phyloP scores from a whole-genome alignment of 1,140 invertebrate genomes.

The Calosoma granatense region DNA sequence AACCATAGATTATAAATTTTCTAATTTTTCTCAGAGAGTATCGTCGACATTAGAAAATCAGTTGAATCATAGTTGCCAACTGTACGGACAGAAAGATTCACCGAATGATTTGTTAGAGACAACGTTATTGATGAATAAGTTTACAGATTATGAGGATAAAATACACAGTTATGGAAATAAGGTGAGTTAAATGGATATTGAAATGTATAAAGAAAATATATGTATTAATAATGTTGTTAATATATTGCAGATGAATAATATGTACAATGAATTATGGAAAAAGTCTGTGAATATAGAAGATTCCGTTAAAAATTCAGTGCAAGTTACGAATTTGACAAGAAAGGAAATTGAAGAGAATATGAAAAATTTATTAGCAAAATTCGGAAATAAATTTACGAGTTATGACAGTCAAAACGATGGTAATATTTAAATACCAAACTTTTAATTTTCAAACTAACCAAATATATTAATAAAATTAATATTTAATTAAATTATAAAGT shows the following conservation, averaged over 20 bases:
- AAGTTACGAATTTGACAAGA: conserved; percentile 40
- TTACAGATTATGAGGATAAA: background rate
- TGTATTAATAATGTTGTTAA: background rate
- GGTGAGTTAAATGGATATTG: too few species aligned
- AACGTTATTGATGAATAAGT: background rate
- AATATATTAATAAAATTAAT: too few species aligned
- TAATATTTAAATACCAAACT: too few species aligned
- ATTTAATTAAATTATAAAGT: background rate
- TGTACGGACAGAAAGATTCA: background rate
- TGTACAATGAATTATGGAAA: conserved; percentile 45
- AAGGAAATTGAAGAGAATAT: conserved; percentile 44
- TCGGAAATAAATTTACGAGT: conserved; percentile 21
- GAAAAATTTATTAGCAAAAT: conserved; percentile 33
- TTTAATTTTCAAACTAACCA: too few species aligned
- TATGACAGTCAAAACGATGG: background rate
- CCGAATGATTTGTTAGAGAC: too few species aligned
- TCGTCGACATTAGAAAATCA: background rate
- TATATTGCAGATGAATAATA: conserved; percentile 47
- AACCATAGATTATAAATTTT: too few species aligned
- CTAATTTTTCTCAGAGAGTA: background rate
- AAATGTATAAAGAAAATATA: background rate
- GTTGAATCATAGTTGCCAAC: background rate
- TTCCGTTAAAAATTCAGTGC: conserved; percentile 37
- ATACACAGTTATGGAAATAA: background rate
- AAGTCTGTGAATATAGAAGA: conserved; percentile 37